Evolutionary conservation across 2,797 vertebrate genomes (phyloP), one percentile per base, ranked within the genome.

Genomic region (Loriculus beryllinus): DNA sequence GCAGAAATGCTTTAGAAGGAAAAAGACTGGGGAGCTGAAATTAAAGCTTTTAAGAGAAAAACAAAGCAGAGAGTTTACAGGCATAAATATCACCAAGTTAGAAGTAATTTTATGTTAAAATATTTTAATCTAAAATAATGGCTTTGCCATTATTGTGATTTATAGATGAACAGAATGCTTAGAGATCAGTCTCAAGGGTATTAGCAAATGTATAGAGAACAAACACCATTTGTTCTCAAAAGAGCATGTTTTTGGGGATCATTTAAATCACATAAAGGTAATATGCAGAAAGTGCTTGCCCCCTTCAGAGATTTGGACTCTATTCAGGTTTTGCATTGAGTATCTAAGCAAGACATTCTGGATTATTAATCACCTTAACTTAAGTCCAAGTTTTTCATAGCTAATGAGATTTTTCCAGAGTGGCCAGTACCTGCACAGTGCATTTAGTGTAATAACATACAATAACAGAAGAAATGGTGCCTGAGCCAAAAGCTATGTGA

Each of bases 401-500:
- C 60, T 83, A 39, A 52, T 81, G 76, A 81, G 42, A 7, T 51
- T 79, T 93, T 93, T 93, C 91, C 80, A 43, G 69, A 64, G 83
- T 16, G 77, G 74, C 51, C 70, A 68, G 68, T 84, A 94, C 95
- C 92, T 91, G 91, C 90, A 15, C 5, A 14, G 40, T 42, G 40
- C 9, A 0, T 70, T 86, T 88, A 65, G 76, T 81, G 4, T 35
- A 87, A 65, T 60, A 86, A 72, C 11, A 11, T 8, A 11, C 45
- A 85, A 4, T 71, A 93, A 82, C 82, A 95, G 91, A 91, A 90
- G 12, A 49, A 93, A 47, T 9, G 6, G 49, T 75, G 56, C 37
- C 59, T 0, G 5, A 93, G 91, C 95, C 87, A 94, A 93, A 56
- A 13, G 70, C 82, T 88, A 76, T 86, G 93, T 56, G 94, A 94